Conservation (phyloP, 1,140 invertebrate species). For the Heliconius melpomene region DNA sequence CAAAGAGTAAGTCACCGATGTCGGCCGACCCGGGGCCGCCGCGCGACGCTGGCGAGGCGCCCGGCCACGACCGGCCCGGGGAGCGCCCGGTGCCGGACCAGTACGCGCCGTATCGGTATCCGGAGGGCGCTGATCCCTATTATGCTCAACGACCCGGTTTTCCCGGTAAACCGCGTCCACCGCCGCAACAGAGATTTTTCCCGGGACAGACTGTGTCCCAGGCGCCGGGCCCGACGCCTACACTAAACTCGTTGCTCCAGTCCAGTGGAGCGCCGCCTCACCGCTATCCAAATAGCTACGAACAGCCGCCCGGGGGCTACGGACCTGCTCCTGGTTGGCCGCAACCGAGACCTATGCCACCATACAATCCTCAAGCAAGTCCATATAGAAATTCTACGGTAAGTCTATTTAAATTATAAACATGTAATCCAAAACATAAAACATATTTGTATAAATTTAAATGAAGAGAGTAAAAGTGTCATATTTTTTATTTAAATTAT, state of each 20-base stretch:
- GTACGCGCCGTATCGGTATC: constrained; percentile 75
- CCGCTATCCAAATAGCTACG: constrained; percentile 77
- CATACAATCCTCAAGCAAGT: constrained; percentile 77
- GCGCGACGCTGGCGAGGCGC: constrained; percentile 71
- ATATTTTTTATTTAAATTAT: neutral
- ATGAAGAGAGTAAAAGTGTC: neutral
- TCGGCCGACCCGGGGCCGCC: constrained; percentile 72
- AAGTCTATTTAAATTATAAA: constrained; percentile 45
- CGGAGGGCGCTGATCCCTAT: constrained; percentile 71
- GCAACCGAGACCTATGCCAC: constrained; percentile 74
- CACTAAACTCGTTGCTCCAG: constrained; percentile 93
- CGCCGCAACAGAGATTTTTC: constrained; percentile 82
- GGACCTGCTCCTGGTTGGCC: constrained; percentile 73
- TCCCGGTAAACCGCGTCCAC: constrained; percentile 74
- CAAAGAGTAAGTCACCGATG: constrained; percentile 79
- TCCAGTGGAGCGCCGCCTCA: constrained; percentile 87
- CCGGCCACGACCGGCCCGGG: constrained; percentile 69
- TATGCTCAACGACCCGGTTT: constrained; percentile 71
- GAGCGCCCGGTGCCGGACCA: constrained; percentile 68
- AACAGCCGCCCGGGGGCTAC: constrained; percentile 71
- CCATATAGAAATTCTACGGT: constrained; percentile 80
- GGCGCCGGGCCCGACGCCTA: constrained; percentile 93
- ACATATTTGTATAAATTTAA: neutral
- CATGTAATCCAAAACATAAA: neutral
- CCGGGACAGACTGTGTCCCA: constrained; percentile 87